Conservation (phyloP, 2,797 vertebrate species). For the Anas georgica region DNA sequence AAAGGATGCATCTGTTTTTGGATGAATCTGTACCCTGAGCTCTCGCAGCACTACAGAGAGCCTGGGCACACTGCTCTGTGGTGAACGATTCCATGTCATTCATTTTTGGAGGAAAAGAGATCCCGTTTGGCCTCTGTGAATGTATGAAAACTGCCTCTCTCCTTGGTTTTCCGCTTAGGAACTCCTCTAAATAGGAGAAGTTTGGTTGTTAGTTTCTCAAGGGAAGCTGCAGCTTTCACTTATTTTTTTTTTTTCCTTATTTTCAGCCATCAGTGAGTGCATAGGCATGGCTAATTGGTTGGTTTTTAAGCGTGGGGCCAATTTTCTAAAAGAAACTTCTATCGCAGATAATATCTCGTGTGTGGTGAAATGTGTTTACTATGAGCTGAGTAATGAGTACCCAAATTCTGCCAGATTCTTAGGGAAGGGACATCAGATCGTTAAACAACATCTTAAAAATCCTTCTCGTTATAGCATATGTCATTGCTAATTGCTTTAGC, state of each 20-base stretch:
- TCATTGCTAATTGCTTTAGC: slow-evolving; percentile 18
- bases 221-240: background rate
- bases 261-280: background rate
- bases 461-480: background rate
- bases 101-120: background rate
- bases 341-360: slow-evolving; percentile 26
- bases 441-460: slow-evolving; percentile 6
- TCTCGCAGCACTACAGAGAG: background rate
- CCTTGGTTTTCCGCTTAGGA: background rate
- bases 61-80: background rate
- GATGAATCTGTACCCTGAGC: background rate
- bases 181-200: background rate
- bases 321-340: slow-evolving; percentile 14
- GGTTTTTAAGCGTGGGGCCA: background rate
- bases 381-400: background rate
- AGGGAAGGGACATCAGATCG: background rate
- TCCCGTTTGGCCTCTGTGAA: background rate
- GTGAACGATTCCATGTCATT: accelerated
- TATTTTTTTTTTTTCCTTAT: background rate
- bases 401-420: background rate
- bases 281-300: background rate
- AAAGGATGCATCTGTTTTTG: background rate
- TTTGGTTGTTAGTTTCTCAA: background rate
- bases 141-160: background rate
- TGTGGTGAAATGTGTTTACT: slow-evolving; percentile 13